Conservation (phyloP, 2,888 invertebrate genomes). For the Drosophila aldrichi region DNA sequence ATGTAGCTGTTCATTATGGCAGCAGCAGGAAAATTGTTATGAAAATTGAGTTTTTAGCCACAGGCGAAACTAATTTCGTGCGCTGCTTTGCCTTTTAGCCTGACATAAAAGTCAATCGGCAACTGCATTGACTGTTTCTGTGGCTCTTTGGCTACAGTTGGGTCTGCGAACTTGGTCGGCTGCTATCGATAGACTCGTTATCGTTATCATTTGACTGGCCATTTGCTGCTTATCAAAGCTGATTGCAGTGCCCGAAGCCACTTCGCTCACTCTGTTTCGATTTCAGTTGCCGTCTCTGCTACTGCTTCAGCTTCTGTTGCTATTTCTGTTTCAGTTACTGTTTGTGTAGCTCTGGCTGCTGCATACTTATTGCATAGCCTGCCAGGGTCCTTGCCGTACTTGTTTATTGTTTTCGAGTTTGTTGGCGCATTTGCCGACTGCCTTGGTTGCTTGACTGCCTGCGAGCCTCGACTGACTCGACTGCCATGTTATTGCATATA, state of each 20-base stretch:
- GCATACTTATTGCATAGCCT: slow-evolving; percentile 42
- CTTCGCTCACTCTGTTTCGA: slow-evolving; percentile 11
- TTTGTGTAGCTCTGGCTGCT: slow-evolving; percentile 8
- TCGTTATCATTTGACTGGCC: slow-evolving; percentile 73
- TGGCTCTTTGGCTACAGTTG: neutral
- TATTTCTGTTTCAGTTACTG: slow-evolving; percentile 10
- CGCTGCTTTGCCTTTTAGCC: slow-evolving; percentile 31
- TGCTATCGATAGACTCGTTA: slow-evolving; percentile 66
- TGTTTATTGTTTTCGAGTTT: slow-evolving; percentile 61
- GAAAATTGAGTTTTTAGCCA: slow-evolving; percentile 75
- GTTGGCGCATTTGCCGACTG: slow-evolving; percentile 23
- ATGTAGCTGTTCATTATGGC: slow-evolving; percentile 70
- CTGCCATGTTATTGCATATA: slow-evolving; percentile 72
- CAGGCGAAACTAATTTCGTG: slow-evolving; percentile 73
- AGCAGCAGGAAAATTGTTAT: slow-evolving; percentile 73
- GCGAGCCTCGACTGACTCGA: slow-evolving; percentile 10
- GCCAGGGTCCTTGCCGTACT: slow-evolving; percentile 33
- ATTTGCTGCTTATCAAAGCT: slow-evolving; percentile 78
- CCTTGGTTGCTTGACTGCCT: neutral
- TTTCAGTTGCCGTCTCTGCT: neutral
- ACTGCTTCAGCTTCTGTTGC: neutral
- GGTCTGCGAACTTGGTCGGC: slow-evolving; percentile 4
- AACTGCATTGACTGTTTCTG: slow-evolving; percentile 40
- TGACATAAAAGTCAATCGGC: slow-evolving; percentile 70
- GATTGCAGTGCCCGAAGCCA: slow-evolving; percentile 72